phyloP scores from a whole-genome alignment of 2,113 vertebrate genomes.

The Thamnaconus septentrionalis region DNA sequence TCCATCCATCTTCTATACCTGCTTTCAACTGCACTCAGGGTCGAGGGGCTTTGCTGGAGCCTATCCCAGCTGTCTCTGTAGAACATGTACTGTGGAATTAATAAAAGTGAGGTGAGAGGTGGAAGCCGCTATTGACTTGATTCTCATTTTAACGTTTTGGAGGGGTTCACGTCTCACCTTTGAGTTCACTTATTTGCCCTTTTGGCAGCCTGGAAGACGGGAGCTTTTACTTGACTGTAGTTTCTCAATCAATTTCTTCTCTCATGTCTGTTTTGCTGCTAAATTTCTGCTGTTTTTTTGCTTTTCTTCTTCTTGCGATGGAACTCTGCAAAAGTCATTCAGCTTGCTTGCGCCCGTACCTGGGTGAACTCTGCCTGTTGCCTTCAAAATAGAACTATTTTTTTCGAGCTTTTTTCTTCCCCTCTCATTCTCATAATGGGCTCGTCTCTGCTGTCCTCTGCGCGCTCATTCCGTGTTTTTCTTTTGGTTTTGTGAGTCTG shows the following conservation, averaged over 20 bases:
- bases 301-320: conserved; percentile 37
- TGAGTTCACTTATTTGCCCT: too few relatives aligned
- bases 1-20: too few relatives aligned
- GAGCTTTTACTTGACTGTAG: too few relatives aligned
- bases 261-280: conserved; percentile 18
- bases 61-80: too few relatives aligned
- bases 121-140: too few relatives aligned
- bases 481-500: conserved; percentile 38
- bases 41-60: too few relatives aligned
- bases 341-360: conserved; percentile 25
- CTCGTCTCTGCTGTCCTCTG: conserved; percentile 48
- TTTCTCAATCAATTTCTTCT: conserved; percentile 16
- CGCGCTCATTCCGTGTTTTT: conserved; percentile 41
- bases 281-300: conserved; percentile 9
- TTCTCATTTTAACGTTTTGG: too few relatives aligned
- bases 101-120: too few relatives aligned
- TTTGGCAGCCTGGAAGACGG: too few relatives aligned
- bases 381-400: conserved; percentile 37
- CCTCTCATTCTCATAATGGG: conserved; percentile 44
- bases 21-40: too few relatives aligned
- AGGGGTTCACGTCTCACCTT: too few relatives aligned
- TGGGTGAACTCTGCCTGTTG: conserved; percentile 10
- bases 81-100: too few relatives aligned
- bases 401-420: conserved; percentile 10
- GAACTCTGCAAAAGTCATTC: conserved; percentile 29